Conservation (phyloP, 2,888 invertebrate species). For the Volucella inflata region DNA sequence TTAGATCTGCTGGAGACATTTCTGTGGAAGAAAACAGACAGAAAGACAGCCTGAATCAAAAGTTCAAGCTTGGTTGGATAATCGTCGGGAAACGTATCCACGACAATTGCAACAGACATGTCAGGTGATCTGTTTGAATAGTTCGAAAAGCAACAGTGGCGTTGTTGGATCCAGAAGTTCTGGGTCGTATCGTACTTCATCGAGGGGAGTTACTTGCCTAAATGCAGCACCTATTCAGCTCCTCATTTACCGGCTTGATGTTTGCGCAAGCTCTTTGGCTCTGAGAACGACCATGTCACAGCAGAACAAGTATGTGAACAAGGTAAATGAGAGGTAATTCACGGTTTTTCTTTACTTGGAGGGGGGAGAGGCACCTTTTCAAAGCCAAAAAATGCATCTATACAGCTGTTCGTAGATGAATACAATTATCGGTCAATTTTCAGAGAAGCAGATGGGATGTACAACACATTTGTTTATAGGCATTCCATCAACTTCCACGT, state of each 20-base stretch:
- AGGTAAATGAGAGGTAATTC: conserved; percentile 83
- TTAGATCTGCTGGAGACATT: too few relatives aligned
- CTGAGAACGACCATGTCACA: conserved; percentile 84
- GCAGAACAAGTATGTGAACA: conserved; percentile 84
- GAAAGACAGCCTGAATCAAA: too few relatives aligned
- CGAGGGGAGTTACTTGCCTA: conserved; percentile 77
- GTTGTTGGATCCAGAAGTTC: conserved; percentile 73
- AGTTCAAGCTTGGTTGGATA: conserved; percentile 98
- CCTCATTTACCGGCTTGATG: conserved; percentile 83
- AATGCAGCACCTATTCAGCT: conserved; percentile 79
- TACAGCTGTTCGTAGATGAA: too few relatives aligned
- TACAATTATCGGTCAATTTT: too few relatives aligned
- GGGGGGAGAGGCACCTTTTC: too few relatives aligned
- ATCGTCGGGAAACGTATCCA: conserved; percentile 97
- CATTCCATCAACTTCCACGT: too few relatives aligned
- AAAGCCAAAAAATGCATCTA: too few relatives aligned
- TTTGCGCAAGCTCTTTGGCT: conserved; percentile 84
- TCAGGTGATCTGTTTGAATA: conserved; percentile 82
- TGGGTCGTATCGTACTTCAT: conserved; percentile 78
- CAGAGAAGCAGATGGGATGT: too few relatives aligned
- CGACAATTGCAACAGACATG: conserved; percentile 92
- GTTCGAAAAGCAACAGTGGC: conserved; percentile 78
- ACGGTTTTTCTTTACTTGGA: too few relatives aligned
- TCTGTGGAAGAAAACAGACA: too few relatives aligned
- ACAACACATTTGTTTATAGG: too few relatives aligned